Percentiles rank a stretch among this genome's conserved stretches.
phyloP scores from a whole-genome alignment of 2,113 vertebrate species.

The Tupaia chinensis region DNA sequence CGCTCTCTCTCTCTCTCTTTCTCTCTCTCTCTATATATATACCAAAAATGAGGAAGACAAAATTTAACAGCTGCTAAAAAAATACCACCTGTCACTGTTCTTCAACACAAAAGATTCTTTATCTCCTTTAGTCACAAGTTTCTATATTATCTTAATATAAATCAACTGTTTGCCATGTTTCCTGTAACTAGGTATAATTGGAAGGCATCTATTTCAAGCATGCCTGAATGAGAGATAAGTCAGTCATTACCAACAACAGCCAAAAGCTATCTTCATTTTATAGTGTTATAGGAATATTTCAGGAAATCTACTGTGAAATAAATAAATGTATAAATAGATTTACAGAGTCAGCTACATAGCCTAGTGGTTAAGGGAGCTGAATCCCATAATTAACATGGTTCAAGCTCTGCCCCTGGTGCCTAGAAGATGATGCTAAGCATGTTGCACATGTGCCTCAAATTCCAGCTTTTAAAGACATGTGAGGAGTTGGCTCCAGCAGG shows the following conservation, averaged over 20 bases:
- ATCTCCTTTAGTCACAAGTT: background rate
- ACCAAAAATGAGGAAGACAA: no score
- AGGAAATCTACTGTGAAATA: background rate
- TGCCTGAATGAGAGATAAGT: background rate
- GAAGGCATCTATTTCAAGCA: constrained; percentile 24
- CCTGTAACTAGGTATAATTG: background rate
- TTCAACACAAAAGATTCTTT: background rate
- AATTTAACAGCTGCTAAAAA: background rate
- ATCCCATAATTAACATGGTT: no score
- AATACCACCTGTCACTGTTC: background rate
- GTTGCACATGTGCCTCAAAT: no score
- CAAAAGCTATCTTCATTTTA: constrained; percentile 6
- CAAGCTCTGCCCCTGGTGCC: no score
- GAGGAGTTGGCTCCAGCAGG: no score
- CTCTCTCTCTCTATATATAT: no score
- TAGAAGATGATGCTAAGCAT: no score
- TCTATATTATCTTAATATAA: background rate
- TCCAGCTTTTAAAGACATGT: no score
- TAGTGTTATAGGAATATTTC: background rate
- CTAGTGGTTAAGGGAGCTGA: no score
- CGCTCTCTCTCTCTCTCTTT: no score
- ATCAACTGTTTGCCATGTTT: background rate
- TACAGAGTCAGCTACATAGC: background rate
- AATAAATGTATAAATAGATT: background rate
- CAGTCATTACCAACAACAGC: background rate